Evolutionary conservation across 2,888 invertebrate genomes (phyloP), one percentile per base, ranked within the genome.

Genomic region (Drosophila siamana): DNA sequence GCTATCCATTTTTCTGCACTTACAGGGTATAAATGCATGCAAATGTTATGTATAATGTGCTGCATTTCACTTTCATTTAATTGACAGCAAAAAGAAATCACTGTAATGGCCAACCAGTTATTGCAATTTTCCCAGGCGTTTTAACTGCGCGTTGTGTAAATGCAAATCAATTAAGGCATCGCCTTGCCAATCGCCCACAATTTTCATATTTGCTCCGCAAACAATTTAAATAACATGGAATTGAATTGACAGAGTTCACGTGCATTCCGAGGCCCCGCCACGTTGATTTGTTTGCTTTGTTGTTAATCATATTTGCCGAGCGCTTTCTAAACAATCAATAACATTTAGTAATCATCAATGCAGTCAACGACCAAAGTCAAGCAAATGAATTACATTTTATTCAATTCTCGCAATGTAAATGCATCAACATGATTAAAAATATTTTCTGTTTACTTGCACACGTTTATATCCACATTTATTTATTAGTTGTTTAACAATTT

Each of bases 61-160:
- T 54, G 36, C 55, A 40, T 74, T 87, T 83, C 80, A 77, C 88
- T 83, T 85, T 87, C 88, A 52, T 68, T 87, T 70, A 82, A 83
- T 85, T 87, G 80, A 74, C 86, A 79, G 55, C 60, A 40, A 60
- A 68, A 54, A 62, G 69, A 79, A 81, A 77, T 76, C 69, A 64
- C 30, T 67, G 74, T 64, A 83, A 74, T 60, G 43, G 48, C 60
- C n/a, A n/a, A 28, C 67, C 60, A 36, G 61, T 68, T 61, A 55
- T 48, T 47, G 55, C 44, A 50, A 55, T 69, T 68, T 70, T 54
- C 47, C 30, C 60, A 22, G 13, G 54, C 38, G 57, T 68, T 80
- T 76, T 43, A 52, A 62, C 54, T 68, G 65, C 66, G 69, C 19
- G 40, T 30, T 38, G 50, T 11, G 38, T 55, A 51, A 50, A 59